Evolutionary conservation across 2,113 vertebrate species (phyloP), one percentile per base, ranked within the genome.

Genomic region (Dromas ardeola): DNA sequence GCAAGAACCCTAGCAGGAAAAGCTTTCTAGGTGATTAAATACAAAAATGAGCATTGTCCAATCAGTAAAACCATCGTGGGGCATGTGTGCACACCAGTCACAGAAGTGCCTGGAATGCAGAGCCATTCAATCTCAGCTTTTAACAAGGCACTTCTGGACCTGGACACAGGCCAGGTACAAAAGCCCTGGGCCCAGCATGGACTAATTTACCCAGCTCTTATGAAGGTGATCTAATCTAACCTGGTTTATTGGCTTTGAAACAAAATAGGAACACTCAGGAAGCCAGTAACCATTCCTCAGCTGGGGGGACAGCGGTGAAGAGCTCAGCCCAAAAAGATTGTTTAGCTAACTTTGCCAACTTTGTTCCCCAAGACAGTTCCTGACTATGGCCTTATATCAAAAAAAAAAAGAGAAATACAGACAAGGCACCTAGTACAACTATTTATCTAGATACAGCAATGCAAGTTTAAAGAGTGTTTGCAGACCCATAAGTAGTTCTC

Each of bases 71-170:
- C 45, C 47, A 50, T 73, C 8, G 2, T 1, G 3, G 32, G 26
- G 45, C 36, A 18, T 22, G 36, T 36, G 40, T 55, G 70, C 72
- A 59, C 67, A 74, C 43, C 70, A 87, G 56, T 82, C 45, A 72
- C 85, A 93, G 38, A 87, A 94, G 62, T 45, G 53, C 55, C 66
- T 91, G 90, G 93, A 94, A 93, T 76, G 81, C 65, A 91, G 91
- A 69, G 78, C 81, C 65, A 36, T 92, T 91, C 81, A 71, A 63
- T 74, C 53, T 85, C 66, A 52, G 78, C 43, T 95, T 96, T 96
- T 93, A 95, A 95, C 87, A 69, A 96, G 87, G 86, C 56, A 85
- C 43, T 95, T 93, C 78, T 87, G 72, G 77, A 63, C 52, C 93
- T 95, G 95, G 96, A 94, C 56, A 36, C 34, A 49, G n/a, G 95